Evolutionary conservation across 2,113 vertebrate genomes (phyloP), one percentile per base, ranked within the genome.

Genomic region (Salvelinus fontinalis): DNA sequence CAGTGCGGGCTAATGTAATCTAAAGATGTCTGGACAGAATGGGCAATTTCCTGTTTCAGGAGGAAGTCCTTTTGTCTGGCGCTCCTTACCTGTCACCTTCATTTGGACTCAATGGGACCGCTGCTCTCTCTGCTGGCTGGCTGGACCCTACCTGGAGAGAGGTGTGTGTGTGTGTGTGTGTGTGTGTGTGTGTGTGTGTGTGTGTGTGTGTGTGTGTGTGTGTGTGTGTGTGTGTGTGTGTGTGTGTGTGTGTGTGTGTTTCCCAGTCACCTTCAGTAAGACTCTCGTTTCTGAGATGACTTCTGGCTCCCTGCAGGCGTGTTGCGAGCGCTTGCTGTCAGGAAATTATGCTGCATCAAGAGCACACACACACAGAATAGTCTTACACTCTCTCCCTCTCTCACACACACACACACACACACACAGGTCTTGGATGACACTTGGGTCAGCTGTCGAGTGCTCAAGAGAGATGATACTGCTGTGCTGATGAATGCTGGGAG

Each of bases 11-110:
- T 22, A 62, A 62, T 62, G 5, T n/a, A 24, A 24, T 62, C 59
- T 24, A 62, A 62, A 62, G 59, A 62, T 62, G 59, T 62, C 59
- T 62, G 20, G 18, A 24, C 59, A 22, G 54, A 62, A 62, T 62
- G 59, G 59, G 59, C 8, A 62, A 62, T 62, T 62, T 62, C 59
- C 59, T 62, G 59, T 24, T n/a, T n/a, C 6, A 62, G 59, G n/a
- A 62, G 59, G 59, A 62, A 62, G 59, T 62, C 59, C n/a, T 22
- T 62, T 62, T 62, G 59, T 62, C 59, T 62, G 59, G 59, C 22
- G 6, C 59, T 11, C n/a, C n/a, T 62, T 62, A 9, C 59, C 59
- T 24, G 59, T 22, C 59, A 7, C 5, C 5, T 11, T 62, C 59
- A 62, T n/a, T 62, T 62, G 16, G 20, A 62, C 59, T 62, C 59